phyloP scores from a whole-genome alignment of 2,888 invertebrate species.

The Linyphia triangularis region DNA sequence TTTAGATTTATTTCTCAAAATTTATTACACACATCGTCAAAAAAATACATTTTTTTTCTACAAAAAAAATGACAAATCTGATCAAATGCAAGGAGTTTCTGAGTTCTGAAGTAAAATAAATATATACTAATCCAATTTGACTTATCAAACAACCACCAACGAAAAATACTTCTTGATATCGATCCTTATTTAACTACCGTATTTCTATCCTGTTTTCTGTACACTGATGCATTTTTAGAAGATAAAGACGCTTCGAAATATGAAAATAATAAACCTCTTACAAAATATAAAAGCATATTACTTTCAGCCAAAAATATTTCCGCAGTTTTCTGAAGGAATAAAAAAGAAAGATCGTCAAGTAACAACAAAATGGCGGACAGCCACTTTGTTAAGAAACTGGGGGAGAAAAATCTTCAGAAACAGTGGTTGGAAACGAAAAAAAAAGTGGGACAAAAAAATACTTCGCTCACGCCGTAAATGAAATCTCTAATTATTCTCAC shows the following conservation, averaged over 20 bases:
- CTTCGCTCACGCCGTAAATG: conserved; percentile 8
- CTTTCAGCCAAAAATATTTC: not conserved
- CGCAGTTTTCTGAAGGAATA: not conserved
- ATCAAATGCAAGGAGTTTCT: too few relatives aligned
- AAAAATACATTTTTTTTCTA: too few relatives aligned
- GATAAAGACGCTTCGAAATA: not conserved
- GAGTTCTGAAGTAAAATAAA: not conserved
- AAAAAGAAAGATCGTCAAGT: not conserved
- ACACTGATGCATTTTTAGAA: not conserved
- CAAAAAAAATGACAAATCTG: too few relatives aligned
- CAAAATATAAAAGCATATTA: not conserved
- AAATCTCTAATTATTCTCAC: not conserved
- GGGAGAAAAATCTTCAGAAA: too few relatives aligned
- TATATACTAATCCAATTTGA: not conserved
- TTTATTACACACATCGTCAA: too few relatives aligned
- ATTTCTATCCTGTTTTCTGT: not conserved
- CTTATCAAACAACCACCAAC: not conserved
- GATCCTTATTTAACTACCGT: not conserved
- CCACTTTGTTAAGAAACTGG: not conserved
- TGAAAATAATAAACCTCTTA: not conserved
- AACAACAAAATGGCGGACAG: not conserved
- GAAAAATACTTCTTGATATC: not conserved
- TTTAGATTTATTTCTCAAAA: too few relatives aligned
- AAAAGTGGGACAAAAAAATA: not conserved
- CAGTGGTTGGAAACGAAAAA: conserved; percentile 4